A percentile compares a stretch with the other conserved stretches of the same genome.
These are phyloP conservation scores for Meta bourneti DNA, from an alignment of 2,888 invertebrate genomes.

Conservation along the genomic window DNA sequence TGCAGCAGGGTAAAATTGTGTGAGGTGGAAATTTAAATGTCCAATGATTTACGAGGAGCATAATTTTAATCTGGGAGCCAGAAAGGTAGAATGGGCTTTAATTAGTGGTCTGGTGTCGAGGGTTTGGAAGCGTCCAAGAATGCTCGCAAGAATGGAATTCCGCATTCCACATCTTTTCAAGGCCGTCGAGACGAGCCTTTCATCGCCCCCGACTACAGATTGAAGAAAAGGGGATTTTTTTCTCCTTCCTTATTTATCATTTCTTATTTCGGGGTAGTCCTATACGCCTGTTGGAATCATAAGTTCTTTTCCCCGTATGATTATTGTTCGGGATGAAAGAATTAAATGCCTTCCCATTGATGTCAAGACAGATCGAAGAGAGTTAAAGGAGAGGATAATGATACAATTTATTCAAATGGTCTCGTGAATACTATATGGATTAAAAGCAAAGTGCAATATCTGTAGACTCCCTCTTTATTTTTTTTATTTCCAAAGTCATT, in stretches of 20 bases:
- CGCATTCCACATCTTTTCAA: conserved; percentile 65
- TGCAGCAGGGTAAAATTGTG: background rate
- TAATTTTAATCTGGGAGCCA: conserved; percentile 68
- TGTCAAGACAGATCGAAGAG: background rate
- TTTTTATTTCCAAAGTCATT: no score
- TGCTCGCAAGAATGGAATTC: conserved; percentile 63
- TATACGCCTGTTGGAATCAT: background rate
- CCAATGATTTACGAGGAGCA: conserved; percentile 71
- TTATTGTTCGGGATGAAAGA: background rate
- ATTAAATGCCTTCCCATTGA: background rate
- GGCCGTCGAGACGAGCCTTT: conserved; percentile 35
- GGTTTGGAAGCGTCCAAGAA: conserved; percentile 31
- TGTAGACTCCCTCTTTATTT: no score
- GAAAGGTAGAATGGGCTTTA: conserved; percentile 67
- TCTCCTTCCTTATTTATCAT: conserved; percentile 20
- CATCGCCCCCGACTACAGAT: background rate
- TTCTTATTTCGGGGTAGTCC: conserved; percentile 14
- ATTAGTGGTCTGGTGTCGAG: conserved; percentile 65
- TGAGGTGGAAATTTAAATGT: conserved; percentile 51
- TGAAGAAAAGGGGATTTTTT: background rate
- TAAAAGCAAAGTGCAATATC: no score
- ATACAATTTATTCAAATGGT: background rate
- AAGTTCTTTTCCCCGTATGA: background rate
- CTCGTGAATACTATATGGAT: no score
- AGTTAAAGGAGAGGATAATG: background rate